Conservation (phyloP, 92 coral and sea anemone species). For the Epizoanthus scotinus region DNA sequence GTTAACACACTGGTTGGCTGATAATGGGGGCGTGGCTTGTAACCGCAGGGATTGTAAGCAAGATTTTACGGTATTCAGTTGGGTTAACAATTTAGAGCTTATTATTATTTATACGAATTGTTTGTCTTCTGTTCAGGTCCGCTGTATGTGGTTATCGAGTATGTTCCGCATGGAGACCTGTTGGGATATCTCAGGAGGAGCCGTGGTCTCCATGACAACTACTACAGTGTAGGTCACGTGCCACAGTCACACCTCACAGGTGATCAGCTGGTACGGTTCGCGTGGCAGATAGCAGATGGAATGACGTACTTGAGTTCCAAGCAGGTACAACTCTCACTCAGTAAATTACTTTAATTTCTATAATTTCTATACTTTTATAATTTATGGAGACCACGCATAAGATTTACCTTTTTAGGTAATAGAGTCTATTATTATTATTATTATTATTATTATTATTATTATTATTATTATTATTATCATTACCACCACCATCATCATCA, state of each 20-base stretch:
- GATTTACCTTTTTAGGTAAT: too few species aligned
- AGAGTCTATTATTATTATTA: too few species aligned
- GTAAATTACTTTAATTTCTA: background rate
- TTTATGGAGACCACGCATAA: too few species aligned
- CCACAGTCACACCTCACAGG: slow-evolving; percentile 42
- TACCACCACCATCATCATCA: too few species aligned
- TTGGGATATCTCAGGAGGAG: slow-evolving; percentile 61
- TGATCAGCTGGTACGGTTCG: slow-evolving; percentile 54
- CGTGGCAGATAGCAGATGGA: slow-evolving; percentile 72
- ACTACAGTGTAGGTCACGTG: slow-evolving; percentile 36
- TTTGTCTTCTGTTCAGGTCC: slow-evolving; percentile 42
- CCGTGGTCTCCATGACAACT: slow-evolving; percentile 66
- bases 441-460: too few species aligned
- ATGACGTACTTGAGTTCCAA: slow-evolving; percentile 62
- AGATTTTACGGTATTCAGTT: too few species aligned
- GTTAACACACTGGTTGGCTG: too few species aligned
- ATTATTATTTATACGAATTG: background rate
- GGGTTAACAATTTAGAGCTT: too few species aligned
- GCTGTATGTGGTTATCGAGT: slow-evolving; percentile 58
- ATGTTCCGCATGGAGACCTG: slow-evolving; percentile 65
- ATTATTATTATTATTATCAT: too few species aligned
- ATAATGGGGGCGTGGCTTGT: too few species aligned
- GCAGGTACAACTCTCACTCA: slow-evolving; percentile 45
- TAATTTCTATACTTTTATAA: too few species aligned
- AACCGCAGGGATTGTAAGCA: too few species aligned